These are phyloP conservation scores for Ophioninae sp. DNA, from an alignment of 2,888 invertebrate genomes.

Conservation along the genomic window DNA sequence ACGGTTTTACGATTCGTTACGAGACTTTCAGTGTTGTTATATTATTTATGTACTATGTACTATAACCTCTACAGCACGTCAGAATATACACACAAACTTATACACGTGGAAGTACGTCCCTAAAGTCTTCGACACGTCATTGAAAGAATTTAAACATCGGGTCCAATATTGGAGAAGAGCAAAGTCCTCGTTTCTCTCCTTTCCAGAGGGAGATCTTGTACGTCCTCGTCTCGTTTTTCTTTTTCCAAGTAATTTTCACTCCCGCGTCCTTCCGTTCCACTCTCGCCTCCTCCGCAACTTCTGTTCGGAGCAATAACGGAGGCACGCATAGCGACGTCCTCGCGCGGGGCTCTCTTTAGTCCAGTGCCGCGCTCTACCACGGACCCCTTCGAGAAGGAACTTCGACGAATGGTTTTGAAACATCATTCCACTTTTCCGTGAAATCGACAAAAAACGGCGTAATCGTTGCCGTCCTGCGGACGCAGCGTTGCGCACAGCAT, in stretches of 20 bases:
- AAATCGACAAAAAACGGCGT: slow-evolving; percentile 61
- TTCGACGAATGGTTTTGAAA: slow-evolving; percentile 49
- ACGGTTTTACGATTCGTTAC: slow-evolving; percentile 67
- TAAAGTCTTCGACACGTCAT: slow-evolving; percentile 37
- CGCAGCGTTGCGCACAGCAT: slow-evolving; percentile 20
- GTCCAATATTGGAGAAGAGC: neutral
- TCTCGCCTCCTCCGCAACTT: slow-evolving; percentile 15
- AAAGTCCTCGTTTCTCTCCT: slow-evolving; percentile 31
- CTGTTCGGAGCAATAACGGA: slow-evolving; percentile 16
- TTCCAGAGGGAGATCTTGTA: slow-evolving; percentile 53
- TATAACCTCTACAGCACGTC: neutral
- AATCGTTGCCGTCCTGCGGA: slow-evolving; percentile 66
- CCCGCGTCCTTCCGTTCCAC: slow-evolving; percentile 3
- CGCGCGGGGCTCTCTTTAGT: slow-evolving; percentile 23
- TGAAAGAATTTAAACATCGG: slow-evolving; percentile 33
- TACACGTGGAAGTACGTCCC: slow-evolving; percentile 28
- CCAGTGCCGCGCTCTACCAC: slow-evolving; percentile 15
- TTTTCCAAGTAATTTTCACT: slow-evolving; percentile 35
- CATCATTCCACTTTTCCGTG: slow-evolving; percentile 47
- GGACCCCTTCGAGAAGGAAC: slow-evolving; percentile 13
- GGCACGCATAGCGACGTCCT: slow-evolving; percentile 37
- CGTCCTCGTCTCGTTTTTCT: slow-evolving; percentile 40
- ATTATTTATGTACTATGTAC: slow-evolving; percentile 21
- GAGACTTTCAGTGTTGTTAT: slow-evolving; percentile 43
- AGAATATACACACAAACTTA: neutral